A percentile compares a stretch with the other conserved stretches of the same genome.
Conservation (phyloP, 2,888 invertebrate species). For the Mechanitis mazaeus region DNA sequence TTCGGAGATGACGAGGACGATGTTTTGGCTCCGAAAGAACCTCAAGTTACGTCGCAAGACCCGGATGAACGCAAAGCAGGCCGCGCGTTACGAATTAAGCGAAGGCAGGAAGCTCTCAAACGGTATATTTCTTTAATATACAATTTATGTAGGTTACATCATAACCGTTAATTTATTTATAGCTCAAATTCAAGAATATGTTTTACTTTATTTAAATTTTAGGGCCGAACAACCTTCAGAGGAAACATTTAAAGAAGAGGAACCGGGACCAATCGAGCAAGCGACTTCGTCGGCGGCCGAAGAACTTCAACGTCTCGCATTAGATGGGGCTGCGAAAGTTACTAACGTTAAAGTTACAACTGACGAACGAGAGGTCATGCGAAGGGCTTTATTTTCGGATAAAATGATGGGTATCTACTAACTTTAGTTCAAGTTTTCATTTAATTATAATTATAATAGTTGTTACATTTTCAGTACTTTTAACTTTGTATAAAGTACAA, state of each 20-base stretch:
- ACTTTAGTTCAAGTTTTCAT: slow-evolving; percentile 22
- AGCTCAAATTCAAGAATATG: background rate
- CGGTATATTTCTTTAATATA: slow-evolving; percentile 48
- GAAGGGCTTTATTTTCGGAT: slow-evolving; percentile 59
- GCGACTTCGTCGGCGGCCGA: slow-evolving; percentile 80
- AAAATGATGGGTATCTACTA: slow-evolving; percentile 55
- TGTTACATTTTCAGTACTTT: no score
- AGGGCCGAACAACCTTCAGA: slow-evolving; percentile 63
- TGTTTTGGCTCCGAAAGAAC: slow-evolving; percentile 70
- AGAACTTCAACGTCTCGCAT: slow-evolving; percentile 78
- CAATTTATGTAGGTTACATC: background rate
- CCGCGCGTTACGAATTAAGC: slow-evolving; percentile 80
- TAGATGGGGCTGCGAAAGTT: slow-evolving; percentile 83
- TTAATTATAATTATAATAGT: no score
- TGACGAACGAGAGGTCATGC: slow-evolving; percentile 81
- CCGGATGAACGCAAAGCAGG: slow-evolving; percentile 84
- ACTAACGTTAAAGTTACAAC: slow-evolving; percentile 87
- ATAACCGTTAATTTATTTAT: background rate
- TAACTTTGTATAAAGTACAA: no score
- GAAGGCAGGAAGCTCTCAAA: slow-evolving; percentile 77
- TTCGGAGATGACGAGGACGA: slow-evolving; percentile 61
- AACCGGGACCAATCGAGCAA: slow-evolving; percentile 77
- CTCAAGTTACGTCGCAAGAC: slow-evolving; percentile 78
- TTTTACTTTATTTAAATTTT: slow-evolving; percentile 6
- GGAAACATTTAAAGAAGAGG: slow-evolving; percentile 58